A percentile compares a stretch with the other conserved stretches of the same genome.
Conservation (phyloP, 2,113 vertebrate genomes). For the Crotalus tigris region DNA sequence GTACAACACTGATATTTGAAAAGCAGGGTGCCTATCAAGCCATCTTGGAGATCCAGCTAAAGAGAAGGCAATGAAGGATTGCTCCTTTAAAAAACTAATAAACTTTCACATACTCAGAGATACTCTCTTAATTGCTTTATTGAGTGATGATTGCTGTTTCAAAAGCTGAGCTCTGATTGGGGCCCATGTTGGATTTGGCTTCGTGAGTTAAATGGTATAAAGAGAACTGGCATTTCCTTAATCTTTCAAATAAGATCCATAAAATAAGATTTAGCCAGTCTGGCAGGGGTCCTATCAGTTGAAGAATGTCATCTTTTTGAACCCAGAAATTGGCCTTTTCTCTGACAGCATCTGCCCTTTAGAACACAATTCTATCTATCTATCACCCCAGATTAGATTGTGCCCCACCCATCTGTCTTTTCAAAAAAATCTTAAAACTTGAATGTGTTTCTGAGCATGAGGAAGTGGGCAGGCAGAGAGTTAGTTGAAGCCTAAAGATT, state of each 20-base stretch:
- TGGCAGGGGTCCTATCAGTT: background rate
- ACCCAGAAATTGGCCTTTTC: background rate
- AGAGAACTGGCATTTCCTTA: background rate
- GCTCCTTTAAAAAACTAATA: background rate
- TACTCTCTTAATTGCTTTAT: background rate
- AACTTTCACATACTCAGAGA: background rate
- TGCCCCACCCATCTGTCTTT: background rate
- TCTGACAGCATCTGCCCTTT: background rate
- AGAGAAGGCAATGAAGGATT: background rate
- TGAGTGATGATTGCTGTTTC: too few relatives aligned
- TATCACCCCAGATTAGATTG: background rate
- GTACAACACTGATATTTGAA: background rate
- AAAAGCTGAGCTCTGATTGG: background rate
- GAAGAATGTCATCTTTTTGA: background rate
- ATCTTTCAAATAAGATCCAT: background rate
- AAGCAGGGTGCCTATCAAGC: background rate
- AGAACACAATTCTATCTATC: background rate
- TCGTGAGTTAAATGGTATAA: background rate
- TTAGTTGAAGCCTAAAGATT: background rate
- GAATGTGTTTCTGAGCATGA: background rate
- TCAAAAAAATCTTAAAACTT: background rate
- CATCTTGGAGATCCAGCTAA: background rate
- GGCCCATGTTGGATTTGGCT: background rate
- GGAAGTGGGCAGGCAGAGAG: background rate
- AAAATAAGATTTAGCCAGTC: background rate